Evolutionary conservation across 2,113 vertebrate genomes (phyloP), one percentile per base, ranked within the genome.

Genomic region (Falcunculus frontatus): DNA sequence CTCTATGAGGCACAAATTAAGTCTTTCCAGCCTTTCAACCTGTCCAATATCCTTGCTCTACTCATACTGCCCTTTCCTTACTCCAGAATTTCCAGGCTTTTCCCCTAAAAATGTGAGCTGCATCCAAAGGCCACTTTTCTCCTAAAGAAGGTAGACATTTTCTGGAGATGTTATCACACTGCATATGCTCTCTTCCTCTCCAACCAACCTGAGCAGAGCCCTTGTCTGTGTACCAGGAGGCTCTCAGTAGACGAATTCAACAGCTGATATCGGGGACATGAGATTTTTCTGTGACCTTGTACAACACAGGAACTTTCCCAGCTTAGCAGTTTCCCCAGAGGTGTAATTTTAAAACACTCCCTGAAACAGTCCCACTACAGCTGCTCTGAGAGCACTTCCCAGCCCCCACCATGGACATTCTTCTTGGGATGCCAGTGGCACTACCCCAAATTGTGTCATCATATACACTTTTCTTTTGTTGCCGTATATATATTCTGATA

Each of bases 281-380:
- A 84, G 76, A 76, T 70, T 84, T 89, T 74, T 82, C 23, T 15
- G n/a, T 77, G 86, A 84, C 68, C 42, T 88, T 90, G 76, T 59
- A 35, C 33, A 90, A n/a, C 63, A 63, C 46, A 84, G 83, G 76
- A 92, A 78, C 33, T 95, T 90, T 93, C 86, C 72, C 93, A 92
- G 84, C 52, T 95, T 79, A 89, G 57, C 33, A 41, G 74, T 87
- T 94, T 93, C 88, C 78, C 87, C 87, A 93, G 87, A 91, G 74
- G 74, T 95, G 84, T 64, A 76, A 84, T 82, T 79, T 35, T 55
- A 85, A 93, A 95, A 47, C 32, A 47, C 4, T 30, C 11, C 15
- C 56, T 91, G 77, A 89, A 95, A 84, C 14, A 87, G n/a, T 21
- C 60, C 16, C 47, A 16, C 26, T 46, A 19, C 72, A 74, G 50